A percentile compares a stretch with the other conserved stretches of the same genome.
phyloP scores from a whole-genome alignment of 1,140 invertebrate genomes.

The Drosophila bocki region DNA sequence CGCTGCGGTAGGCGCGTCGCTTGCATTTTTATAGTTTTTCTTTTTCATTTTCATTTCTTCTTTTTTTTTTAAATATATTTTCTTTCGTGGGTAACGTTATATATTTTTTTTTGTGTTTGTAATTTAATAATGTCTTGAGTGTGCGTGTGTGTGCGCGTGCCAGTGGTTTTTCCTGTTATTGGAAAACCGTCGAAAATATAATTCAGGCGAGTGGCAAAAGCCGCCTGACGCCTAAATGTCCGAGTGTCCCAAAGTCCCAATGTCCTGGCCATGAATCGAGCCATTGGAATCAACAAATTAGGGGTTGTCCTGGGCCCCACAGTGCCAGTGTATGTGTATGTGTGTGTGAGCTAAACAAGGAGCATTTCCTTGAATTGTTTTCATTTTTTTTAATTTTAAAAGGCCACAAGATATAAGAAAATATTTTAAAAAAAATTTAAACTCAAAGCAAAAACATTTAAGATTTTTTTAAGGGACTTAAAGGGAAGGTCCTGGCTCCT shows the following conservation, averaged over 20 bases:
- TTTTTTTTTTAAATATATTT: slow-evolving; percentile 8
- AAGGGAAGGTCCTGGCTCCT: background rate
- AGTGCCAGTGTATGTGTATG: background rate
- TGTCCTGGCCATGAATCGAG: slow-evolving; percentile 45
- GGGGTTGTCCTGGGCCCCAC: slow-evolving; percentile 33
- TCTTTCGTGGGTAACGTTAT: background rate
- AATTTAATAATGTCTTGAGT: slow-evolving; percentile 22
- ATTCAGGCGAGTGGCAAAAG: slow-evolving; percentile 17
- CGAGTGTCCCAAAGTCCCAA: slow-evolving; percentile 33
- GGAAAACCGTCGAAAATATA: slow-evolving; percentile 26
- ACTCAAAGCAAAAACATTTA: too few relatives aligned
- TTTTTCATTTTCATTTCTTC: slow-evolving; percentile 15
- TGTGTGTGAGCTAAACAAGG: slow-evolving; percentile 2
- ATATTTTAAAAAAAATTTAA: background rate
- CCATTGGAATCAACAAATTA: slow-evolving; percentile 41
- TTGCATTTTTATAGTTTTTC: slow-evolving; percentile 14
- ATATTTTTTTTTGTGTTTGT: slow-evolving; percentile 4
- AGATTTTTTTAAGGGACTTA: background rate
- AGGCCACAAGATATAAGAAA: background rate
- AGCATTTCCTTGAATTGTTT: background rate
- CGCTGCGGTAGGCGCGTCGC: slow-evolving; percentile 72
- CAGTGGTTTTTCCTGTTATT: slow-evolving; percentile 56
- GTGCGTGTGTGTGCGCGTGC: slow-evolving; percentile 18
- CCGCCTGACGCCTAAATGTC: slow-evolving; percentile 9
- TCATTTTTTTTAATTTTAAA: background rate